These are phyloP conservation scores for Boloria selene DNA, from an alignment of 2,888 invertebrate genomes.

Conservation along the genomic window DNA sequence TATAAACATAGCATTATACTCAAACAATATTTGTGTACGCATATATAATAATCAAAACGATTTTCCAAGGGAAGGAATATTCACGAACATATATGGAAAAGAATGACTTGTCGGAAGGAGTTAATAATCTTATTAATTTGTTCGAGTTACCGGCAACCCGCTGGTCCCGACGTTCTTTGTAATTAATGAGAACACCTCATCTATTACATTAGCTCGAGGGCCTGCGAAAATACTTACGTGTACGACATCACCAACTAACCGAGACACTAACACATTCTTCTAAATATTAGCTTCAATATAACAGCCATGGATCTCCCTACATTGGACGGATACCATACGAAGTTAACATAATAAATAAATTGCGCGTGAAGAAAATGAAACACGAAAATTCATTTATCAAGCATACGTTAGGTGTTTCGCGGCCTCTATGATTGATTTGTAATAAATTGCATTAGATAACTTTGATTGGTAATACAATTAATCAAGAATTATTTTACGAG, in stretches of 20 bases:
- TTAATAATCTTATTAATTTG: constrained; percentile 81
- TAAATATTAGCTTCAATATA: constrained; percentile 25
- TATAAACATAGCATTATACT: too few relatives aligned
- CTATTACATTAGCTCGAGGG: constrained; percentile 80
- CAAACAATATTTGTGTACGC: too few relatives aligned
- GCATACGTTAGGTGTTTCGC: constrained; percentile 45
- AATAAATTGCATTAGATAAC: constrained; percentile 39
- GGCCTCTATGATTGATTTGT: constrained; percentile 54
- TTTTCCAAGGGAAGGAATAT: constrained; percentile 21
- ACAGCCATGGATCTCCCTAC: constrained; percentile 46
- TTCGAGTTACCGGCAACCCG: constrained; percentile 67
- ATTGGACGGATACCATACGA: constrained; percentile 57
- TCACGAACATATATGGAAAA: constrained; percentile 50
- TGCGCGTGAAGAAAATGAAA: constrained; percentile 74
- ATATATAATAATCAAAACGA: constrained; percentile 17
- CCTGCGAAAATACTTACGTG: constrained; percentile 66
- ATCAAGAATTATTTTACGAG: neutral
- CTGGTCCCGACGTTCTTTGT: constrained; percentile 79
- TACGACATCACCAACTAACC: constrained; percentile 59
- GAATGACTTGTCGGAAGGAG: constrained; percentile 79
- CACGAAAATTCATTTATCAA: constrained; percentile 79
- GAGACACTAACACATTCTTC: constrained; percentile 49
- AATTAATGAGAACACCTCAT: constrained; percentile 82
- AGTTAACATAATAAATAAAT: constrained; percentile 77
- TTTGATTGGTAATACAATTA: constrained; percentile 13